Evolutionary conservation across 2,113 vertebrate species (phyloP), one percentile per base, ranked within the genome.

Genomic region (Ameiurus melas): DNA sequence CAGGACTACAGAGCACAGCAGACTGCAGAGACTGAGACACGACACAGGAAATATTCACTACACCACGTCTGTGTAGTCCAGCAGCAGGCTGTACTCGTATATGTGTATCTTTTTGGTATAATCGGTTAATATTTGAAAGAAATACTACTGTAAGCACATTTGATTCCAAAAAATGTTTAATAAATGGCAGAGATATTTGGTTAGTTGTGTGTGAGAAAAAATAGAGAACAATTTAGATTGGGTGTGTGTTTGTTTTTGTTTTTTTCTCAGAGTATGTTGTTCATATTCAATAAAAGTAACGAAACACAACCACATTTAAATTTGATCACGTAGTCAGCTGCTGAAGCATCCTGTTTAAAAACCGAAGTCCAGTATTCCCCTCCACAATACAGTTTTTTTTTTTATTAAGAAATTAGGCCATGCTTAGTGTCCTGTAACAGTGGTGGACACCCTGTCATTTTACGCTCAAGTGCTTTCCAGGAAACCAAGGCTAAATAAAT

Each of bases 401-500:
- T 47, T 47, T 47, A 6, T 43, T 43, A 66, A 14, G n/a, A 73
- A 77, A 27, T 36, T 62, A 77, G 33, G 39, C 62, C 27, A 85
- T 82, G 77, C 36, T 53, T 47, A 78, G 66, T 89, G 88, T 88
- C 47, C 82, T 57, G 57, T 70, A 85, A 19, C 51, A 86, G 60
- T 85, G 39, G 7, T 71, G 51, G 81, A 82, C 68, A 88, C 83
- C 30, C 70, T 84, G 86, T 86, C 86, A 64, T 75, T 87, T 62
- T 85, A 13, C 81, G 53, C 85, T 90, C 87, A 88, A 87, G 90
- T 90, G 89, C 82, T 79, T 85, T 87, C 83, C 89, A 89, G 86
- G 83, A 88, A 85, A 86, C 62, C 68, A 51, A 91, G 87, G 85
- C 86, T 92, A 90, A 95, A 96, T 96, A 95, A 95, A 95, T 95